Percentiles rank a stretch among this genome's conserved stretches.
phyloP scores from a whole-genome alignment of 2,888 invertebrate species.

The Lithophane leautieri region DNA sequence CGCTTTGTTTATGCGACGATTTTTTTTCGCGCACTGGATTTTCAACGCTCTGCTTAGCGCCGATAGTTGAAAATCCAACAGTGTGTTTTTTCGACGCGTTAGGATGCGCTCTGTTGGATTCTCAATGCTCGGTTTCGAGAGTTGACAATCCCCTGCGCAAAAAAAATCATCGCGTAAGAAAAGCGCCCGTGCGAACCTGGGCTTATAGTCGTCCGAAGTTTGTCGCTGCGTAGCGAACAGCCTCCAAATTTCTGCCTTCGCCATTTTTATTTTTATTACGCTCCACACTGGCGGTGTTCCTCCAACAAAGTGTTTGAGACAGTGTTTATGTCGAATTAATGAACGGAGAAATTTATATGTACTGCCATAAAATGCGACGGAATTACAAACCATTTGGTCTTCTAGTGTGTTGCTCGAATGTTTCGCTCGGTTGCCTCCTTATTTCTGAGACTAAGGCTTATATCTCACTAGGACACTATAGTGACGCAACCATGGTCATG shows the following conservation, averaged over 20 bases:
- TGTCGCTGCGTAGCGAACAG: constrained; percentile 89
- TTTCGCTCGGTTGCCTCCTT: constrained; percentile 29
- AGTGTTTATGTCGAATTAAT: constrained; percentile 91
- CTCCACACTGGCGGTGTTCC: constrained; percentile 82
- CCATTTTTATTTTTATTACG: constrained; percentile 81
- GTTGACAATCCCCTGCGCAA: neutral
- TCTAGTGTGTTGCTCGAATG: constrained; percentile 28
- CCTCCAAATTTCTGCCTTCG: constrained; percentile 91
- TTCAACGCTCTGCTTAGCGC: neutral
- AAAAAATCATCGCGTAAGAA: neutral
- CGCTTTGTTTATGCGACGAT: neutral
- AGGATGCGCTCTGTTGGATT: neutral
- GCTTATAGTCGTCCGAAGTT: constrained; percentile 77
- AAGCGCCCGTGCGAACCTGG: neutral
- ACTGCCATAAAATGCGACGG: constrained; percentile 36
- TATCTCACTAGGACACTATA: neutral
- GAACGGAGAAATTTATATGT: constrained; percentile 52
- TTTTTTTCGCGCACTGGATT: neutral
- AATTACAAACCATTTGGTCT: constrained; percentile 46
- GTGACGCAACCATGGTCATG: neutral
- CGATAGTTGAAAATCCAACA: neutral
- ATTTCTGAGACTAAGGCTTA: constrained; percentile 5
- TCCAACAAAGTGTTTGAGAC: constrained; percentile 90
- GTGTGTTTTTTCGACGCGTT: neutral
- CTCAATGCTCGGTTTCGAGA: neutral